Evolutionary conservation across 2,888 invertebrate genomes (phyloP), one percentile per base, ranked within the genome.

Genomic region (Phragmatobia fuliginosa): DNA sequence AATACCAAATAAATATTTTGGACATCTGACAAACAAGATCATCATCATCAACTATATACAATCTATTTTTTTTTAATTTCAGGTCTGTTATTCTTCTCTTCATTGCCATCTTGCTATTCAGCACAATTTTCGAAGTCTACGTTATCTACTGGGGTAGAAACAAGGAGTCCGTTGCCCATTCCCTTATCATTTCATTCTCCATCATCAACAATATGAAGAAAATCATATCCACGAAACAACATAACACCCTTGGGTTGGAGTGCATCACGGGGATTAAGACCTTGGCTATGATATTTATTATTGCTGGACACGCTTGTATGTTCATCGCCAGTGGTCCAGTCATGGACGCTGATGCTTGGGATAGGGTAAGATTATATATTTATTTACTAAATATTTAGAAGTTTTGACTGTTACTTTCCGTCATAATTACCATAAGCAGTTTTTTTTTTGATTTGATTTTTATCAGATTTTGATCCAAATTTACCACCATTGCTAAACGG

Each of bases 241-340:
- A 95, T 62, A 96, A 96, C 63, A 95, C 95, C 45, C 85, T 96
- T 16, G 96, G 97, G 36, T 88, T 97, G 67, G 96, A 97, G 76
- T 96, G 96, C 80, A 92, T 97, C 64, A 95, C 96, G 62, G 97
- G 97, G 0, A 96, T 97, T 56, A 97, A 97, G 83, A 95, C 96
- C 21, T 83, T 97, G 63, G 96, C 97, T 0, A 97, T 97, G 97
- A 76, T 96, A 0, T 94, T 97, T 63, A 97, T 97, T 63, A 90
- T 97, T 10, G 93, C 94, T 49, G 97, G 97, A 0, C 97, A 97
- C 85, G 96, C 96, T 0, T 91, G 97, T 49, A 90, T 97, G 62
- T 97, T 97, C 82, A 95, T 96, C 61, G 95, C 96, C 31, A 96
- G 96, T 82, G 97, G 97, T 66, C 97, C 97, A 0, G 95, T 97